Evolutionary conservation across 1,140 invertebrate genomes (phyloP), one percentile per base, ranked within the genome.

Genomic region (Andricus grossulariae): DNA sequence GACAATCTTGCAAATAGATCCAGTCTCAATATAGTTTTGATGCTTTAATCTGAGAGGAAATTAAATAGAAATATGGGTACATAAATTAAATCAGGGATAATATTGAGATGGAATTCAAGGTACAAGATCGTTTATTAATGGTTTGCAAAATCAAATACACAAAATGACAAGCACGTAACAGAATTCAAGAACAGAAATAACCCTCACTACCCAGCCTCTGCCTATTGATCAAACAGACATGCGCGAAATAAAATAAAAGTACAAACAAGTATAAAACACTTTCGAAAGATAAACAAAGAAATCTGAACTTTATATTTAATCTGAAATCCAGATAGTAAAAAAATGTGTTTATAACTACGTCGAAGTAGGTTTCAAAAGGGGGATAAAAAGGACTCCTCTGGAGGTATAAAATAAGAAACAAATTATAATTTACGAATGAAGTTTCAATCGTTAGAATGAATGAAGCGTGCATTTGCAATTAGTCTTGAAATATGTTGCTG

Each of bases 261-360:
- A 78, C 72, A 66, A 66, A 39, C 49, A 60, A 32, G 66, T 74
- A 74, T 52, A 74, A 66, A 70, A 25, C 60, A 75, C 60, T 70
- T 12, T 60, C 3, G 13, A 11, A 74, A 60, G n/a, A 18, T 11
- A 60, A 66, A 19, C 18, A 60, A 49, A 18, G 10, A 74, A 39
- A 54, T 16, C 18, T 8, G n/a, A 25, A 55, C 15, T 73, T 45
- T 45, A 21, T 54, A 54, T 74, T 32, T 25, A 45, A 52, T 51
- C 50, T 77, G 10, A 50, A 16, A 45, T 70, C 39, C 39, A 45
- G 39, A 45, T 45, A 45, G 6, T 45, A 0, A 8, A 11, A 45
- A 39, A 8, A 39, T 10, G 7, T 45, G 39, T 10, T 45, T 8
- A 1, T 45, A 45, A 45, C 39, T 45, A 8, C 39, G 10, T 45